These are phyloP conservation scores for Caenorhabditis macrosperma DNA, from an alignment of 2,888 invertebrate species.

Conservation along the genomic window DNA sequence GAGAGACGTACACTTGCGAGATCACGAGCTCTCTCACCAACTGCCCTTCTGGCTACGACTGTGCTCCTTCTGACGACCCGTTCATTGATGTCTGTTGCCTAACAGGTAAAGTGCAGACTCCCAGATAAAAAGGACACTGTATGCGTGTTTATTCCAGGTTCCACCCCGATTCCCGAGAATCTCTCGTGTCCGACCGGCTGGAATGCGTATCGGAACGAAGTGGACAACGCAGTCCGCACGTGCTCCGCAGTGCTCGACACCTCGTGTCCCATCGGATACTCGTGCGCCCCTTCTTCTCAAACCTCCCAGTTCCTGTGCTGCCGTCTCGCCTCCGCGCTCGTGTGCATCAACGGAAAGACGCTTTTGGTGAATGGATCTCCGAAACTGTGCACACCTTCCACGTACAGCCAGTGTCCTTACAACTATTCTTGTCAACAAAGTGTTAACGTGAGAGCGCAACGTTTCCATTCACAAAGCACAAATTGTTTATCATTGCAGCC, in stretches of 20 bases:
- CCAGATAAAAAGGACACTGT: no score
- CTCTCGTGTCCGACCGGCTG: conserved; percentile 69
- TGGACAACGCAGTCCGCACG: conserved; percentile 55
- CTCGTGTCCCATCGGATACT: conserved; percentile 70
- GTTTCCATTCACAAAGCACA: neutral
- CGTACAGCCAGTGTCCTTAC: conserved; percentile 70
- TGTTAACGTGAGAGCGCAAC: conserved; percentile 66
- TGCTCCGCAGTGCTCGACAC: conserved; percentile 64
- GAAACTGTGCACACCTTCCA: conserved; percentile 61
- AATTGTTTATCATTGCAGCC: conserved; percentile 59
- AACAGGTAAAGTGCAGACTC: conserved; percentile 25
- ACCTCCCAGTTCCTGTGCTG: conserved; percentile 72
- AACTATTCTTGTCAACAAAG: conserved; percentile 75
- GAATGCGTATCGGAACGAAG: conserved; percentile 66
- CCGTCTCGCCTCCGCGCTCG: conserved; percentile 70
- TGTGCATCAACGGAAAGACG: conserved; percentile 66
- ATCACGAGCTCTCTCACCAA: conserved; percentile 57
- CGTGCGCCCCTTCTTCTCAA: conserved; percentile 67
- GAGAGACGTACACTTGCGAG: conserved; percentile 69
- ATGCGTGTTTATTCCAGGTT: conserved; percentile 23
- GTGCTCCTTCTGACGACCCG: conserved; percentile 67
- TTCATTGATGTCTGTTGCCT: conserved; percentile 76
- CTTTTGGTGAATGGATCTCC: conserved; percentile 66
- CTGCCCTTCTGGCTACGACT: conserved; percentile 76
- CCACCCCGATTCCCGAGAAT: conserved; percentile 57